Evolutionary conservation across 2,888 invertebrate genomes (phyloP), one percentile per base, ranked within the genome.

Genomic region (Carpatolechia fugitivella): DNA sequence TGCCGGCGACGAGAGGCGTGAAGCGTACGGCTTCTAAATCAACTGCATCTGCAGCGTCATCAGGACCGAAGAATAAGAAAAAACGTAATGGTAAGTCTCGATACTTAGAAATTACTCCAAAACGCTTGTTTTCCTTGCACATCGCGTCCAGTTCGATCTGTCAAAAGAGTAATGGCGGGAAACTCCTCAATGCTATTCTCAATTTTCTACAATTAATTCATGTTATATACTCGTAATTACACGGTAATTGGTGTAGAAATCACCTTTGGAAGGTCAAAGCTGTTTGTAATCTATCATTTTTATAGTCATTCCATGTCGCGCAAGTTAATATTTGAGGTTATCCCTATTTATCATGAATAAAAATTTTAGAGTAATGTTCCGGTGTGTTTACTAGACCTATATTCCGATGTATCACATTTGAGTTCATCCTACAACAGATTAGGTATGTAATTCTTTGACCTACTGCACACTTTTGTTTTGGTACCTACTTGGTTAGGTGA

Each of bases 1-100:
- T 91, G 91, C 91, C 91, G 84, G 88, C 90, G 71, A 84, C 90
- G 65, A 82, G 90, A 69, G 90, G 90, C 66, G 83, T 87, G 59
- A 90, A 91, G 76, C 82, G 91, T 70, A 70, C 90, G 63, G 90
- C 90, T 64, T 87, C 90, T 51, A 90, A 90, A 75, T 71, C 85
- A 49, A 74, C 83, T 48, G 66, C 81, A 24, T 64, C 85, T 33
- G 61, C 85, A 62, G 72, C 84, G 48, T 70, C 87, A 49, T 65
- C 84, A 59, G 84, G 65, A 10, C 79, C 88, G 16, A 90, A 89
- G 76, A 90, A 82, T 64, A 91, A 90, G 83, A 90, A 90, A 74
- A 91, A 90, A 80, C 88, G 89, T 66, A 82, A 82, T 83, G 81
- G 89, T 89, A 63, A 84, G 86, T 71, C 50, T 60, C 58, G 57